Percentiles rank a stretch among this genome's conserved stretches.
These are phyloP conservation scores for Dicaeum eximium DNA, from an alignment of 2,113 vertebrate species.

Conservation along the genomic window DNA sequence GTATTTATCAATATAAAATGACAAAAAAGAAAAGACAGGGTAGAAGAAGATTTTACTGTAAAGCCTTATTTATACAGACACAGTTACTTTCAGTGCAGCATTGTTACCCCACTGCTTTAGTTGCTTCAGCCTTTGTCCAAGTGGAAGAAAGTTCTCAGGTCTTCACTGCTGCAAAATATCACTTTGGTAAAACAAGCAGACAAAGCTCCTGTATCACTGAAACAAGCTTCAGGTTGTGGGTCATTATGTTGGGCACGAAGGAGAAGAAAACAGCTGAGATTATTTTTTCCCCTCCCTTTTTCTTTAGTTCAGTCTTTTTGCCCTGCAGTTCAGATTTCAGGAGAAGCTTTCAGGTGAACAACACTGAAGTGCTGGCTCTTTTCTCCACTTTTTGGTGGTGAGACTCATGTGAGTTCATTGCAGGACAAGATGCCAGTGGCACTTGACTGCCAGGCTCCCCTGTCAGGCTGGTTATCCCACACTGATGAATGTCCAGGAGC, in stretches of 20 bases:
- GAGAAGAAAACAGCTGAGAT: background rate
- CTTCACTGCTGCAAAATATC: fast-evolving
- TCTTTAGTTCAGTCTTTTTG: background rate
- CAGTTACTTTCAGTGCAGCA: background rate
- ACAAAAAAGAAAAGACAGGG: background rate
- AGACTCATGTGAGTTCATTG: fast-evolving
- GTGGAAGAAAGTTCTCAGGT: background rate
- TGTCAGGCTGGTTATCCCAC: fast-evolving
- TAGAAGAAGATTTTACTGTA: background rate
- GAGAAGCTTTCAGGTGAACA: background rate
- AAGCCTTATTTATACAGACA: background rate
- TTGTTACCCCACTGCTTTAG: background rate
- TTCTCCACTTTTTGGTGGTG: fast-evolving
- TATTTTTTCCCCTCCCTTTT: background rate
- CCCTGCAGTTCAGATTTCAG: background rate
- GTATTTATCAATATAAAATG: background rate
- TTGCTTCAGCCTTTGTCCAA: background rate
- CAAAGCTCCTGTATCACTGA: background rate
- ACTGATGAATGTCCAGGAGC: fast-evolving
- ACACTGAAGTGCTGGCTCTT: background rate
- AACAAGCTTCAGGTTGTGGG: background rate
- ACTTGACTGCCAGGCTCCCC: fast-evolving
- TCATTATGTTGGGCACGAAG: background rate
- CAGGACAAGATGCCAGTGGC: background rate
- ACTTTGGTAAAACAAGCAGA: background rate